These are phyloP conservation scores for Odontamblyopus rebecca DNA, from an alignment of 2,797 vertebrate species.

Conservation along the genomic window DNA sequence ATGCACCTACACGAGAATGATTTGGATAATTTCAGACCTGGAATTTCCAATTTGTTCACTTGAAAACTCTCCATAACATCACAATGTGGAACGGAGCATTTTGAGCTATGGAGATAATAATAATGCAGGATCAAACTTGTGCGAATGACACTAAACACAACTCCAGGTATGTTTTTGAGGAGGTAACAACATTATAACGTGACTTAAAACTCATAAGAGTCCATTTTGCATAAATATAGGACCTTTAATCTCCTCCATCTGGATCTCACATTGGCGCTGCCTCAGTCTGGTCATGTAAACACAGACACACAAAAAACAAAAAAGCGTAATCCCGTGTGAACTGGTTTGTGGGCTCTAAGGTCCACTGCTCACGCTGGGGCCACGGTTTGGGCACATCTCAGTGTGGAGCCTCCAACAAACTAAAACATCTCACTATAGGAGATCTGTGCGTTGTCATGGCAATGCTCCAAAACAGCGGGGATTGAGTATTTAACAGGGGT, in stretches of 20 bases:
- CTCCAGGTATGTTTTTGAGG: too few relatives aligned
- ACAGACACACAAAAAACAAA: neutral
- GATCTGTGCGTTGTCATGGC: constrained; percentile 64
- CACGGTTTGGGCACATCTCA: constrained; percentile 69
- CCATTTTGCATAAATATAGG: too few relatives aligned
- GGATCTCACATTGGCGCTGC: neutral
- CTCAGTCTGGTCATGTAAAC: neutral
- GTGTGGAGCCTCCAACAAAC: constrained; percentile 62
- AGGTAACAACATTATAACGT: too few relatives aligned
- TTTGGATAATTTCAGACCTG: too few relatives aligned
- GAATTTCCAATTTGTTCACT: too few relatives aligned
- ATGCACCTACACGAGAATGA: too few relatives aligned
- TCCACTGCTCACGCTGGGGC: constrained; percentile 40
- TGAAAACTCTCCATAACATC: too few relatives aligned
- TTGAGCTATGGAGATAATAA: too few relatives aligned
- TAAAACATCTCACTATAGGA: constrained; percentile 41
- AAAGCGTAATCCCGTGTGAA: constrained; percentile 1
- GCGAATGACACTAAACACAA: too few relatives aligned
- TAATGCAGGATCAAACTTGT: too few relatives aligned
- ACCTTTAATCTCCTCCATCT: constrained; percentile 1
- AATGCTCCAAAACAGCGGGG: constrained; percentile 61
- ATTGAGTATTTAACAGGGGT: constrained; percentile 56
- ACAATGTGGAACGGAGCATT: too few relatives aligned
- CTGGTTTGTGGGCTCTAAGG: constrained; percentile 40
- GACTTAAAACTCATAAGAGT: too few relatives aligned